Evolutionary conservation across 2,888 invertebrate genomes (phyloP), one percentile per base, ranked within the genome.

Genomic region (Calameuta idolon): DNA sequence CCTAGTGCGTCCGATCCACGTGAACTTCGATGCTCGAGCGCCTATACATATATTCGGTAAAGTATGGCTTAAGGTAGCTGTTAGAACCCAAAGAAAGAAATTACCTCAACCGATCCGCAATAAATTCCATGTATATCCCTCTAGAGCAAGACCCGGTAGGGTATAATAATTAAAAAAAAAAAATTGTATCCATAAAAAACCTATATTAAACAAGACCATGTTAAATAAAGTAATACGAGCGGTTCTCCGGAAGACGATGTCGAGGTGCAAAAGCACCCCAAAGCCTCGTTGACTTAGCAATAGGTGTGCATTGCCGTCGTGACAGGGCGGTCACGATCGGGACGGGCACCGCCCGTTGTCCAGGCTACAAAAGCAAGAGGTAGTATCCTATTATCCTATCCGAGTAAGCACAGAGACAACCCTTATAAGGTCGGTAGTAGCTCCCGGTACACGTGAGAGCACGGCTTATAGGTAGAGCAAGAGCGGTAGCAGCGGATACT

Each of bases 341-440:
- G 83, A 85, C 83, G 84, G 85, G 81, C 84, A 85, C 85, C 87
- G 83, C 86, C 86, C 86, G 87, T 87, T 86, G 87, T 86, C 85
- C 86, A 81, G 81, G 83, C 85, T 81, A 83, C 81, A 83, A 84
- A 74, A 85, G 84, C 84, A 82, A 85, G 81, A 85, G 84, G 85
- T 82, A 83, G 86, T 85, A 85, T 86, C 88, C 87, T 88, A 88
- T 88, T 88, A 88, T 88, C 85, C 88, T 87, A 87, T 86, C 85
- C 86, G 82, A 83, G 85, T 80, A 79, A 83, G 81, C 84, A 80
- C 84, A 83, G 83, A 84, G 86, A 86, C 85, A 76, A 75, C 80
- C 89, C 89, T 87, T 88, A 88, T 89, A 89, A 88, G 89, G 88
- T 35, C 69, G 78, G 81, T 78, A 79, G 81, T 79, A 81, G 83